phyloP scores from a whole-genome alignment of 1,140 invertebrate species.

The Parasteatoda tepidariorum region DNA sequence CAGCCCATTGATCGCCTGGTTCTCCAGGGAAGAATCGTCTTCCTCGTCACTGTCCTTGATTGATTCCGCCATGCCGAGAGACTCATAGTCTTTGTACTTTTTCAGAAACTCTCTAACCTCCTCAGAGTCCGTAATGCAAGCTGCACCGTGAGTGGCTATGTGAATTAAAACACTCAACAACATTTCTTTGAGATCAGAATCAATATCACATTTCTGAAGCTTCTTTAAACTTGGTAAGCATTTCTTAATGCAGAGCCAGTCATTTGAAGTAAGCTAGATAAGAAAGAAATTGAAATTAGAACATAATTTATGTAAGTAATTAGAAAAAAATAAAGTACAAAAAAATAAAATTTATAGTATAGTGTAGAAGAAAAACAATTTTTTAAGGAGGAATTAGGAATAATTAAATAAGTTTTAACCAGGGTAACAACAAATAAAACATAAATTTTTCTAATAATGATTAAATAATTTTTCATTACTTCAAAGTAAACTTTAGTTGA shows the following conservation, averaged over 20 bases:
- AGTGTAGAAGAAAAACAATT: too few species aligned
- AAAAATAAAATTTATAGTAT: too few species aligned
- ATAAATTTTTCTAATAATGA: too few species aligned
- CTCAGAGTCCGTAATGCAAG: background rate
- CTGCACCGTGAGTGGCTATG: constrained; percentile 46
- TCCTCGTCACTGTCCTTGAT: background rate
- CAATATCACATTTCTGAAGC: constrained; percentile 12
- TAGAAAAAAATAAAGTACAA: too few species aligned
- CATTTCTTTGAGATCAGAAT: constrained; percentile 34
- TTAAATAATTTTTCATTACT: too few species aligned
- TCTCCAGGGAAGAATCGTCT: background rate
- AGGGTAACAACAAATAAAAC: too few species aligned
- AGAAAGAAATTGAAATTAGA: background rate
- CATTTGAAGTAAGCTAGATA: constrained; percentile 15
- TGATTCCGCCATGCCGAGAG: background rate
- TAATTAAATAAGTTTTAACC: too few species aligned
- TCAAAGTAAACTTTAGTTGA: too few species aligned
- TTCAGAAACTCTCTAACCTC: background rate
- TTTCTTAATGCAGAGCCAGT: constrained; percentile 22
- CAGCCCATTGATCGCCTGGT: background rate
- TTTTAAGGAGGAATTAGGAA: too few species aligned
- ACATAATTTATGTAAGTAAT: background rate
- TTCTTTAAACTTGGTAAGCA: constrained; percentile 37
- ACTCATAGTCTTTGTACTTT: background rate
- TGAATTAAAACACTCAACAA: constrained; percentile 13